These are phyloP conservation scores for Glyptemys insculpta DNA, from an alignment of 2,797 vertebrate genomes.

Conservation along the genomic window DNA sequence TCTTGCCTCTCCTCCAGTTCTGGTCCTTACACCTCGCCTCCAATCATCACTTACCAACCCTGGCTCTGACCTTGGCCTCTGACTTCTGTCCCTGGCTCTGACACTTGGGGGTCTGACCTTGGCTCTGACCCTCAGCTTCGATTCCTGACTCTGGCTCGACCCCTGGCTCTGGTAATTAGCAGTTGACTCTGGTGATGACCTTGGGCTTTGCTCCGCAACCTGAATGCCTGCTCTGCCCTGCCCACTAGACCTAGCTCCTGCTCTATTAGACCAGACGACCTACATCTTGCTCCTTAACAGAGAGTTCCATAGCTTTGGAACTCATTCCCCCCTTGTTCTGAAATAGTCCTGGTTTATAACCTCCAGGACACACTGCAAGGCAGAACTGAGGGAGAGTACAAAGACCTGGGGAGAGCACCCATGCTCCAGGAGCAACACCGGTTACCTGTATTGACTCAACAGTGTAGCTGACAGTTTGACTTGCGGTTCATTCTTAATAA, in stretches of 20 bases:
- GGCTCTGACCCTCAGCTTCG: not conserved
- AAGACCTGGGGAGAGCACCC: not conserved
- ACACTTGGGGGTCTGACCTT: not conserved
- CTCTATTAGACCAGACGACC: not conserved
- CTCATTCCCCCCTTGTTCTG: not conserved
- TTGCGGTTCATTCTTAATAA: not conserved
- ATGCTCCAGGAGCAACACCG: not conserved
- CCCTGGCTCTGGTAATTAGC: not conserved
- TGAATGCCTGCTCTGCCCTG: not conserved
- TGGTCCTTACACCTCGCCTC: not conserved
- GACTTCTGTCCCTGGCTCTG: not conserved
- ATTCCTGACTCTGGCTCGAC: not conserved
- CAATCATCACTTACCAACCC: not conserved
- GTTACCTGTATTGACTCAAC: not conserved
- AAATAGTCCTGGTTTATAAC: not conserved
- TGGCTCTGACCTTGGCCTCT: not conserved
- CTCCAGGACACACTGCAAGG: not conserved
- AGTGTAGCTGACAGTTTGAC: not conserved
- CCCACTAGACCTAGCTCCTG: not conserved
- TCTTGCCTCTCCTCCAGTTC: not conserved
- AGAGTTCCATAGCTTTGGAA: not conserved
- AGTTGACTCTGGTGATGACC: not conserved
- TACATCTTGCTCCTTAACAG: not conserved
- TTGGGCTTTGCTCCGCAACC: not conserved
- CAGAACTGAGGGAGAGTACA: not conserved